Percentiles rank a stretch among this genome's conserved stretches.
phyloP scores from a whole-genome alignment of 92 coral and sea anemone genomes.

The Umimayanthus kanabou region DNA sequence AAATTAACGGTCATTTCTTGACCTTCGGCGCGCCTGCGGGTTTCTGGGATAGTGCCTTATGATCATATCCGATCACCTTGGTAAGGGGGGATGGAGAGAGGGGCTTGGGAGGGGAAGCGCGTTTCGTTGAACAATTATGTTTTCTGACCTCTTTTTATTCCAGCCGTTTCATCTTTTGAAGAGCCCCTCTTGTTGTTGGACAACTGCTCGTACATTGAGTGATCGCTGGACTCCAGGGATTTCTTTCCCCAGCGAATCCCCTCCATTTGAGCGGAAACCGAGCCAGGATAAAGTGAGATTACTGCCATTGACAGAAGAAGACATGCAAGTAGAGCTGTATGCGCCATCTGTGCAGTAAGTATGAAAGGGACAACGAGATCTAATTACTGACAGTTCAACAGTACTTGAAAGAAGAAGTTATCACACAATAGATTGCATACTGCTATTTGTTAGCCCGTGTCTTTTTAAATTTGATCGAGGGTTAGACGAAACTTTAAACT shows the following conservation, averaged over 20 bases:
- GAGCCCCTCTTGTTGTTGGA: background rate
- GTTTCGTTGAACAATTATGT: background rate
- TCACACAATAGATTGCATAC: no score
- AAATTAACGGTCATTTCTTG: no score
- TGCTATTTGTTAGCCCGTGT: no score
- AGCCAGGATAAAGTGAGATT: background rate
- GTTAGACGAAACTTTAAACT: no score
- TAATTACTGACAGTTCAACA: no score
- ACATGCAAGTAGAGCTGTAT: background rate
- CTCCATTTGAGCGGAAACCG: background rate
- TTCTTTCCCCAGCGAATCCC: constrained; percentile 35
- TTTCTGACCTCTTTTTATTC: constrained; percentile 11
- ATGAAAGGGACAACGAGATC: background rate
- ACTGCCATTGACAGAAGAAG: constrained; percentile 3
- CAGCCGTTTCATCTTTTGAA: background rate
- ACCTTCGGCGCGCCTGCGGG: no score
- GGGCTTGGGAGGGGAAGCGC: background rate
- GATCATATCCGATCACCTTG: no score
- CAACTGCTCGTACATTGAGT: background rate
- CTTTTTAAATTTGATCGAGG: no score
- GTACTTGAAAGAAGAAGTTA: no score
- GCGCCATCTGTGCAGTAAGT: background rate
- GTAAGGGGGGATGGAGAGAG: background rate
- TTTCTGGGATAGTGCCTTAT: no score
- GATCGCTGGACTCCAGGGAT: constrained; percentile 14